Evolutionary conservation across 2,113 vertebrate genomes (phyloP).

Genomic region (Takifugu bimaculatus): DNA sequence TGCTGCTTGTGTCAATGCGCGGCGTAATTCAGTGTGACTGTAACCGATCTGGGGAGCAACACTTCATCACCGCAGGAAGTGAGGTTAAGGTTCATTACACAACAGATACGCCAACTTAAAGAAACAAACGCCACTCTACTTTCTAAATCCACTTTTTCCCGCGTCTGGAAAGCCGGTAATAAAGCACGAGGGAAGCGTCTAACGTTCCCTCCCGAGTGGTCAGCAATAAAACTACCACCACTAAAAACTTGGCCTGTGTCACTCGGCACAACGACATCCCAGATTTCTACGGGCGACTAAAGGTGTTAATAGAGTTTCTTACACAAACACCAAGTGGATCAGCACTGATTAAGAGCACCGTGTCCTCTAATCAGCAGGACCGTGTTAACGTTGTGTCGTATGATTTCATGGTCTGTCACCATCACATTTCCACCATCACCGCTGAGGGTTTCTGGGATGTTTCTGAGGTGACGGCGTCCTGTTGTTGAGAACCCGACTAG

Average conservation of each 20-base stretch:
- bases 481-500: constrained; percentile 49
- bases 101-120: too few species aligned
- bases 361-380: constrained; percentile 48
- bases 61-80: too few species aligned
- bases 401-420: constrained; percentile 40
- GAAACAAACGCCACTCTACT: too few species aligned
- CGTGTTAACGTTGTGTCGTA: constrained; percentile 40
- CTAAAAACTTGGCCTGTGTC: too few species aligned
- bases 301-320: constrained; percentile 41
- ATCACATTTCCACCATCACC: constrained; percentile 31
- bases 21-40: background rate
- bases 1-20: background rate
- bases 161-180: too few species aligned
- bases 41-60: too few species aligned
- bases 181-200: too few species aligned
- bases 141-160: too few species aligned
- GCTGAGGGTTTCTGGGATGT: constrained; percentile 19
- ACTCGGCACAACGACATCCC: too few species aligned
- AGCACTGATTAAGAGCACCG: constrained; percentile 43
- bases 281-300: constrained; percentile 9
- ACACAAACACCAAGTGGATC: constrained; percentile 28
- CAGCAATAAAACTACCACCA: too few species aligned
- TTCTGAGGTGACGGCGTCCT: constrained; percentile 51
- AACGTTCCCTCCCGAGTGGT: too few species aligned
- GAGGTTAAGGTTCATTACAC: too few species aligned